These are phyloP conservation scores for Cosmia trapezina DNA, from an alignment of 2,888 invertebrate species.

Conservation along the genomic window DNA sequence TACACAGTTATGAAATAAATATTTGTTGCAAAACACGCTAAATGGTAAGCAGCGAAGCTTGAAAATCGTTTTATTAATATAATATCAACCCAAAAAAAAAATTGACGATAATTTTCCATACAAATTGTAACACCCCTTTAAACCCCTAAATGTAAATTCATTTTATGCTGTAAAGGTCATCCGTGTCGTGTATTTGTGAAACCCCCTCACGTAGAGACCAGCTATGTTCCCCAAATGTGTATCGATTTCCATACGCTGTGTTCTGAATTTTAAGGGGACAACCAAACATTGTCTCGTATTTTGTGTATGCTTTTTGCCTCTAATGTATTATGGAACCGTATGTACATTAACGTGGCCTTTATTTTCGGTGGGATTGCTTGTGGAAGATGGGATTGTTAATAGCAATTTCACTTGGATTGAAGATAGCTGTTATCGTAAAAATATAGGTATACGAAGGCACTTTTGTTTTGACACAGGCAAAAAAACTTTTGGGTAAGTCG, in stretches of 20 bases:
- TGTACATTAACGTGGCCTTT: constrained; percentile 28
- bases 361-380: constrained; percentile 27
- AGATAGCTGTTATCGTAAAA: constrained; percentile 13
- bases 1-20: no score
- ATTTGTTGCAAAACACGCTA: no score
- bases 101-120: constrained; percentile 27
- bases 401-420: constrained; percentile 3
- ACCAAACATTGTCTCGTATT: constrained; percentile 53
- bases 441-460: not conserved
- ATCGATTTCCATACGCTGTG: constrained; percentile 70
- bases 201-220: constrained; percentile 65
- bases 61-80: not conserved
- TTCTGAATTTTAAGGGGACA: constrained; percentile 65
- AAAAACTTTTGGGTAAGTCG: not conserved
- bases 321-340: constrained; percentile 51
- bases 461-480: not conserved
- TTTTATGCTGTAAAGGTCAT: constrained; percentile 58
- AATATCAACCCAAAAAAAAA: not conserved
- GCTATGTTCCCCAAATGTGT: constrained; percentile 71
- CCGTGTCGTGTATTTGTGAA: constrained; percentile 48
- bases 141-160: constrained; percentile 56
- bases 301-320: constrained; percentile 51
- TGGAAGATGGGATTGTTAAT: constrained; percentile 14
- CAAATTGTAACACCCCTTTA: constrained; percentile 39
- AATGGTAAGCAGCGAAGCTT: no score